phyloP scores from a whole-genome alignment of 2,888 invertebrate species.

The Eucriotettix oculatus region DNA sequence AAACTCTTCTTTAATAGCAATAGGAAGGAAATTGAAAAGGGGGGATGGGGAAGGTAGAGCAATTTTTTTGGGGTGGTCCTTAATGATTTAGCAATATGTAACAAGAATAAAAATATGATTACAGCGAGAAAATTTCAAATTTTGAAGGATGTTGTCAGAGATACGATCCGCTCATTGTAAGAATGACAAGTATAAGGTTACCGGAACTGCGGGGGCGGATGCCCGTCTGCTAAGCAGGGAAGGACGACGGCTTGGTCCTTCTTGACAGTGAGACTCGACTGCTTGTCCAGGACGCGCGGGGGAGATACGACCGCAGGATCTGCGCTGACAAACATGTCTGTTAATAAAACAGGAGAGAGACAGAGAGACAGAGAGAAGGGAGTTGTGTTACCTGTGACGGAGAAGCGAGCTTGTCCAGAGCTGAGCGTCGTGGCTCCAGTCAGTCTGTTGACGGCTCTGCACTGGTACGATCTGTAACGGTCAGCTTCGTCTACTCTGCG shows the following conservation, averaged over 20 bases:
- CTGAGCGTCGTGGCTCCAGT: conserved; percentile 13
- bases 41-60: no score
- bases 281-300: conserved; percentile 20
- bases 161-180: no score
- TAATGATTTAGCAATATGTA: no score
- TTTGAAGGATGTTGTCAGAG: no score
- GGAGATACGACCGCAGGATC: conserved; percentile 20
- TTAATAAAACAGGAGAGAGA: neutral
- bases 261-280: conserved; percentile 17
- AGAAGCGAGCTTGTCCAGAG: conserved; percentile 11
- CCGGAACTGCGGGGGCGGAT: conserved; percentile 25
- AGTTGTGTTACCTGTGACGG: conserved; percentile 11
- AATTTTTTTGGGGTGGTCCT: no score
- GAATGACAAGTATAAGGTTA: conserved; percentile 16
- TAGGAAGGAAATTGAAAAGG: no score
- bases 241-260: conserved; percentile 23
- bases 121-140: no score
- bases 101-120: no score
- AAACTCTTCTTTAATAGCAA: no score
- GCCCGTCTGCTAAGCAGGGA: conserved; percentile 26
- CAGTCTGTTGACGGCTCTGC: conserved; percentile 14
- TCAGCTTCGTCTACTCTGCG: conserved; percentile 13
- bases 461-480: conserved; percentile 14
- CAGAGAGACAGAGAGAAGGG: neutral
- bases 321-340: conserved; percentile 9